Evolutionary conservation across 2,113 vertebrate species (phyloP).

Genomic region (Bagarius yarrelli): DNA sequence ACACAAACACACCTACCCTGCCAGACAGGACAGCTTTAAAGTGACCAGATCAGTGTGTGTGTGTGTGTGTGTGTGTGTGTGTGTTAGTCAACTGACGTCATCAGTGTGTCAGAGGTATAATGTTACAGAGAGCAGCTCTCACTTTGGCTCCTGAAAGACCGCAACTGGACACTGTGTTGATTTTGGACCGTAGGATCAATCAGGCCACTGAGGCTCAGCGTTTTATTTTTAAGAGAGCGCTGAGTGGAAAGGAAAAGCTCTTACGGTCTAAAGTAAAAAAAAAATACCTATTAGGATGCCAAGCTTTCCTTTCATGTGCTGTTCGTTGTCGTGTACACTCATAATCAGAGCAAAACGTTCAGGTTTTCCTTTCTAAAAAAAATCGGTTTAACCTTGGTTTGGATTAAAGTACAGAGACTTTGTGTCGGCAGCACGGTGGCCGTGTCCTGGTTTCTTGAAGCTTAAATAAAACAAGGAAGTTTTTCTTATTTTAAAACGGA

Average conservation of each 20-base stretch:
- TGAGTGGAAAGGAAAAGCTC: conserved; percentile 35
- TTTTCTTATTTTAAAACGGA: background rate
- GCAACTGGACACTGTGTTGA: conserved; percentile 38
- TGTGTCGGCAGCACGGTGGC: background rate
- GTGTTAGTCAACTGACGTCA: conserved; percentile 22
- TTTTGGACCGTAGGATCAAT: conserved; percentile 35
- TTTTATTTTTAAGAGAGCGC: conserved; percentile 28
- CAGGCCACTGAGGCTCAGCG: conserved; percentile 28
- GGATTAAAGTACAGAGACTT: background rate
- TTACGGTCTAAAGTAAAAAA: conserved; percentile 22
- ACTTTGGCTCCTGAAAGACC: conserved; percentile 24
- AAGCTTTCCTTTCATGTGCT: conserved; percentile 6
- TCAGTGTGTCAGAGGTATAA: background rate
- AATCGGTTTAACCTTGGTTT: conserved; percentile 4
- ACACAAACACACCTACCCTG: conserved; percentile 4
- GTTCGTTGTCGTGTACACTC: background rate
- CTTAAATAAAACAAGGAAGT: background rate
- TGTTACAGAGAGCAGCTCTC: background rate
- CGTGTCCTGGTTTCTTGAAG: background rate
- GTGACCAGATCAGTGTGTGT: background rate
- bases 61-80: background rate
- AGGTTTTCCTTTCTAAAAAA: conserved; percentile 8
- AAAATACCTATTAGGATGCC: conserved; percentile 17
- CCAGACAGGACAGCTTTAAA: conserved; percentile 1
- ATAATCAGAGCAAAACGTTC: background rate